These are phyloP conservation scores for Daphoenositta chrysoptera DNA, from an alignment of 2,113 vertebrate genomes.

Conservation along the genomic window DNA sequence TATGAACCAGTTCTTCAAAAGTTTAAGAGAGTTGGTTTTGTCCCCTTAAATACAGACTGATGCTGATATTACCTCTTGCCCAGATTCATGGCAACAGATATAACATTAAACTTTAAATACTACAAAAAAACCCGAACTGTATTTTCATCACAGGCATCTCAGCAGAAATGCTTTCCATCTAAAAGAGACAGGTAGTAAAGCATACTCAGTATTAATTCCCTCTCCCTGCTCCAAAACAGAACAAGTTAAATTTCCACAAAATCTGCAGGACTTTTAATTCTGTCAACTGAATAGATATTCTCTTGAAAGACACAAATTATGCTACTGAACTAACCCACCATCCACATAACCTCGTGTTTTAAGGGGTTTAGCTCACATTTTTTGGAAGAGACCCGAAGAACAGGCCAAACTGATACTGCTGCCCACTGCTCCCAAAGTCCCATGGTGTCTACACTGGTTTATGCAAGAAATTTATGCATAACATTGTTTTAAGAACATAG, in stretches of 20 bases:
- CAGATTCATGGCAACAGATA: background rate
- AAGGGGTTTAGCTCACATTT: background rate
- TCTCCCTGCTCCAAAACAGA: background rate
- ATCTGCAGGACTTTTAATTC: background rate
- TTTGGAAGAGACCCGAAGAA: background rate
- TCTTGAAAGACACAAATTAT: background rate
- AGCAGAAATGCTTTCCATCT: background rate
- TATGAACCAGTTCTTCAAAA: background rate
- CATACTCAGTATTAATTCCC: background rate
- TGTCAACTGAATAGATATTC: background rate
- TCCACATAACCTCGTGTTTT: background rate
- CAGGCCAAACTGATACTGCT: background rate
- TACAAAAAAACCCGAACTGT: background rate
- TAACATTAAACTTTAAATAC: background rate
- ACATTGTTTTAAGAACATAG: background rate
- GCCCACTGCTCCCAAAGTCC: background rate
- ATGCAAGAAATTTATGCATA: background rate
- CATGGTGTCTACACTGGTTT: background rate
- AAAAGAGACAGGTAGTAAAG: background rate
- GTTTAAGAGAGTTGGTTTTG: background rate
- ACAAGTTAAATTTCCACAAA: background rate
- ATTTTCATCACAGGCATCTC: background rate
- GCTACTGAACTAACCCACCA: background rate
- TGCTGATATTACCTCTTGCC: background rate
- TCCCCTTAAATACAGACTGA: background rate